phyloP scores from a whole-genome alignment of 2,113 vertebrate species.

The Tetraodon nigroviridis region DNA sequence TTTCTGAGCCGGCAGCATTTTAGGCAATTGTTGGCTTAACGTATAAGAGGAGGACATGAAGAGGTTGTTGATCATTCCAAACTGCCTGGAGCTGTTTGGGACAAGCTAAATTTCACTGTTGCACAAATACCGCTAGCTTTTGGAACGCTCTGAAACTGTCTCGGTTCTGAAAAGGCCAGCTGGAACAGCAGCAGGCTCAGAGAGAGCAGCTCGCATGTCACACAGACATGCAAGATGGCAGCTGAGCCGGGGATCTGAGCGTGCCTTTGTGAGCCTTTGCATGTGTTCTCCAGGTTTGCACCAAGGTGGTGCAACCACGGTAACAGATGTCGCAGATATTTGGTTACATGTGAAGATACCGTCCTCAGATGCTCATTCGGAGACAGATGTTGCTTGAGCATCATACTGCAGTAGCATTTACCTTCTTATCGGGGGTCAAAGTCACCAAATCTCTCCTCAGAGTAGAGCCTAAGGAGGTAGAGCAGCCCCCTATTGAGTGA shows the following conservation, averaged over 20 bases:
- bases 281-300: conserved; percentile 4
- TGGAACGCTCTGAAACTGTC: neutral
- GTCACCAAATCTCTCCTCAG: conserved; percentile 33
- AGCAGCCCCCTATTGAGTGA: conserved; percentile 41
- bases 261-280: conserved; percentile 15
- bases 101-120: neutral
- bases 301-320: conserved; percentile 12
- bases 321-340: conserved; percentile 34
- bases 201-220: conserved; percentile 30
- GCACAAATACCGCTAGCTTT: neutral
- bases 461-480: conserved; percentile 48
- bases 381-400: conserved; percentile 35
- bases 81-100: conserved; percentile 16
- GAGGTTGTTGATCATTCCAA: conserved; percentile 26
- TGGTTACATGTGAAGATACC: conserved; percentile 33
- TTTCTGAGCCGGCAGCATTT: conserved; percentile 41
- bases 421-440: conserved; percentile 36
- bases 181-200: conserved; percentile 22
- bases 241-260: neutral
- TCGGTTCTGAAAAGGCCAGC: conserved; percentile 39
- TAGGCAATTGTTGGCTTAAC: conserved; percentile 24
- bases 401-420: conserved; percentile 25
- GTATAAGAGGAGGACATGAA: conserved; percentile 35
- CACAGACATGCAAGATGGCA: conserved; percentile 11
- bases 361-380: conserved; percentile 14